Percentiles rank a stretch among this genome's conserved stretches.
Evolutionary conservation across 2,888 invertebrate genomes (phyloP).

Genomic region (Hecatera dysodea): DNA sequence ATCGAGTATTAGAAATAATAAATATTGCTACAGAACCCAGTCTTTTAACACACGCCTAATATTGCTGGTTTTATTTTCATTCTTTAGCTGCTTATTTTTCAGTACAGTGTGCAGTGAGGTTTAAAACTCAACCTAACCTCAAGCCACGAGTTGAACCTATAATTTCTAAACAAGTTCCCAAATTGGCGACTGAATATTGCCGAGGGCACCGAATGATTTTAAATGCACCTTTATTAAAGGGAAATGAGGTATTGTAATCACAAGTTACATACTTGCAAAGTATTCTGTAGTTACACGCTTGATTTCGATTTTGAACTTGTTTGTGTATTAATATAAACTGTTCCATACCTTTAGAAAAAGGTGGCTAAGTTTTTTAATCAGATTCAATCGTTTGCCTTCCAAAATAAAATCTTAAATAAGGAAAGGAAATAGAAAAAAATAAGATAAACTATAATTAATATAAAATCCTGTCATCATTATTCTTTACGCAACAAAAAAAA

Average conservation of each 20-base stretch:
- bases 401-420: not conserved
- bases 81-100: conserved; percentile 55
- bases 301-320: conserved; percentile 43
- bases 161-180: conserved; percentile 90
- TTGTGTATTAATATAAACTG: conserved; percentile 44
- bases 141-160: conserved; percentile 84
- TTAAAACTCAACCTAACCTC: conserved; percentile 77
- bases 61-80: conserved; percentile 51
- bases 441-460: not conserved
- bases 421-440: not conserved
- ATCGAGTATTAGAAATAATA: not conserved
- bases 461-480: conserved; percentile 31
- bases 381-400: not conserved
- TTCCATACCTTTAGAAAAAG: not conserved
- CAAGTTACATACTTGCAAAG: conserved; percentile 72
- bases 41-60: conserved; percentile 5
- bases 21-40: conserved; percentile 3
- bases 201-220: conserved; percentile 82
- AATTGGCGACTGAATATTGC: conserved; percentile 88
- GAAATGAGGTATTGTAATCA: conserved; percentile 88
- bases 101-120: conserved; percentile 53
- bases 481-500: conserved; percentile 18
- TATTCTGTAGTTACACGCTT: conserved; percentile 58
- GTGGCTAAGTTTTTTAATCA: not conserved
- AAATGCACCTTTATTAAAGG: conserved; percentile 86